Evolutionary conservation across 2,113 vertebrate species (phyloP).

Genomic region (Carlito syrichta): DNA sequence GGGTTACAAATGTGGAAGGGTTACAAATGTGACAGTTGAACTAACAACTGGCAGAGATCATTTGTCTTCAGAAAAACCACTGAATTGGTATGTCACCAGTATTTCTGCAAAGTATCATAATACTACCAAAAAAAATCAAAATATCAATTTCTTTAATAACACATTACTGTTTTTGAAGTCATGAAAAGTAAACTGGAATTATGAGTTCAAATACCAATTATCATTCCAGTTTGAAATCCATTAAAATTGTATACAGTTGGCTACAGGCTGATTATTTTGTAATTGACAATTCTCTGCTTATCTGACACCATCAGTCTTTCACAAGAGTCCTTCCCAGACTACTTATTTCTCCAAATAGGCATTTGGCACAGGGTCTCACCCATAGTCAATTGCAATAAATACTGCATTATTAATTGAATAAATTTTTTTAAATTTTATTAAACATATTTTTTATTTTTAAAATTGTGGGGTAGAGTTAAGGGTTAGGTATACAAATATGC

Average conservation of each 20-base stretch:
- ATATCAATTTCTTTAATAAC: background rate
- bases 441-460: too few species aligned
- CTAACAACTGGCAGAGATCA: constrained; percentile 5
- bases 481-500: too few species aligned
- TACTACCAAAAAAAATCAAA: background rate
- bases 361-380: background rate
- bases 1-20: background rate
- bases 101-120: constrained; percentile 10
- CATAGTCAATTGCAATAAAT: background rate
- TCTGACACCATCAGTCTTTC: constrained; percentile 7
- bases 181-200: constrained; percentile 26
- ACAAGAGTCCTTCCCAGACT: background rate
- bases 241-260: background rate
- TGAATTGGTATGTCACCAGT: background rate
- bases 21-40: background rate
- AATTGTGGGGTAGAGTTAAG: too few species aligned
- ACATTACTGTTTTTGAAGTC: constrained; percentile 16
- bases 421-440: too few species aligned
- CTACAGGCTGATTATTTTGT: background rate
- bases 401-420: constrained; percentile 1
- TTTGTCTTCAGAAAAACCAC: constrained; percentile 5
- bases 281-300: background rate
- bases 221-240: background rate
- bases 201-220: constrained; percentile 39
- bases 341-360: background rate